Percentiles rank a stretch among this genome's conserved stretches.
Conservation (phyloP, 2,888 invertebrate species). For the Andrena marginata region DNA sequence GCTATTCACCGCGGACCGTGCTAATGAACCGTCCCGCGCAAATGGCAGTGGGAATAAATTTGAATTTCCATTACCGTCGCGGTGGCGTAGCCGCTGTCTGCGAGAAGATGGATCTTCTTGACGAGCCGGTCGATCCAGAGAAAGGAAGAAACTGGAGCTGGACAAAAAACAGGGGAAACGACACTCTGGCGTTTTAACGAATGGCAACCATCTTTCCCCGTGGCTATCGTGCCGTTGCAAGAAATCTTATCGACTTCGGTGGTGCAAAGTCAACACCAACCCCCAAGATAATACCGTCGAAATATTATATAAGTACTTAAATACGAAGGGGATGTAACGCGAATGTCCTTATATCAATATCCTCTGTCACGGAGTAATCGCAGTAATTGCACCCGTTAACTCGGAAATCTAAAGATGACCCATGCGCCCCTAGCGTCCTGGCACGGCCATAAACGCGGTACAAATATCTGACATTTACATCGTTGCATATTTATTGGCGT, state of each 20-base stretch:
- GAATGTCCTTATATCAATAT: neutral
- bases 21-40: slow-evolving; percentile 80
- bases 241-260: neutral
- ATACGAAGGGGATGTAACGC: neutral
- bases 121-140: slow-evolving; percentile 9
- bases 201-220: neutral
- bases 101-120: slow-evolving; percentile 48
- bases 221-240: neutral
- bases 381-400: slow-evolving; percentile 1
- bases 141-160: slow-evolving; percentile 29
- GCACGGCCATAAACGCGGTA: slow-evolving; percentile 57
- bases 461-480: slow-evolving; percentile 72
- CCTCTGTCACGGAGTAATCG: neutral
- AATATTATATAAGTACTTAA: neutral
- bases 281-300: neutral
- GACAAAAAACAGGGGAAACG: neutral
- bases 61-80: slow-evolving; percentile 77
- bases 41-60: slow-evolving; percentile 79
- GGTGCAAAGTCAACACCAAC: neutral
- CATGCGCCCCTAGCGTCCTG: slow-evolving; percentile 37
- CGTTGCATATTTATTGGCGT: slow-evolving; percentile 70
- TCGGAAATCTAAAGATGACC: slow-evolving; percentile 58
- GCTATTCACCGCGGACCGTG: slow-evolving; percentile 66
- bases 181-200: too few relatives aligned
- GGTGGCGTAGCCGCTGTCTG: slow-evolving; percentile 36